Evolutionary conservation across 1,140 invertebrate species (phyloP).

Genomic region (Apis laboriosa): DNA sequence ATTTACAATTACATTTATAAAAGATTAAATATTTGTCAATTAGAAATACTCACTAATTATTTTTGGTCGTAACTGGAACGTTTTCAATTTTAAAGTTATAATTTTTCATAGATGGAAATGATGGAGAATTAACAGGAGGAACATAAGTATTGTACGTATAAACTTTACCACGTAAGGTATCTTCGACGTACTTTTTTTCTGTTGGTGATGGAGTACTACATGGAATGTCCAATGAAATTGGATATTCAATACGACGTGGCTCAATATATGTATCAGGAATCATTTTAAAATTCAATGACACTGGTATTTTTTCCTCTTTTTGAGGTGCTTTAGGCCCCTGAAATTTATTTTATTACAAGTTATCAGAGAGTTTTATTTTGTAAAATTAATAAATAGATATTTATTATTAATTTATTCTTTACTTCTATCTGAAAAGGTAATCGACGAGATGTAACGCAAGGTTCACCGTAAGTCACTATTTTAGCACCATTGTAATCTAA

Average conservation of each 20-base stretch:
- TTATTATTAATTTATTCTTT: neutral
- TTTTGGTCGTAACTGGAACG: neutral
- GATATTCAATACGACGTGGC: conserved; percentile 25
- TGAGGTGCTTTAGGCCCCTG: conserved; percentile 14
- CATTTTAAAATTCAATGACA: conserved; percentile 18
- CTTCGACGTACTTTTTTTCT: neutral
- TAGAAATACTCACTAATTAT: conserved; percentile 28
- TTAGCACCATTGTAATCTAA: neutral
- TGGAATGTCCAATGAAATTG: conserved; percentile 33
- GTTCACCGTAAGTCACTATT: conserved; percentile 50
- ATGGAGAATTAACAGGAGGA: neutral
- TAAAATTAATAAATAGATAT: neutral
- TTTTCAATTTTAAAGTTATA: conserved; percentile 36
- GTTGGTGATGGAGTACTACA: neutral
- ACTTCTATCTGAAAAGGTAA: conserved; percentile 60
- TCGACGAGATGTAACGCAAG: conserved; percentile 23
- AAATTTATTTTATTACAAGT: conserved; percentile 16
- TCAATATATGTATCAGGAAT: neutral
- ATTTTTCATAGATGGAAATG: neutral
- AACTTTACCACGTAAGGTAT: conserved; percentile 20
- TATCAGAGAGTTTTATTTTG: neutral
- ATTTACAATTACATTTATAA: neutral
- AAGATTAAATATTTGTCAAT: neutral
- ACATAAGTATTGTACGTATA: conserved; percentile 37
- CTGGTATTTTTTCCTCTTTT: neutral